Percentiles rank a stretch among this genome's conserved stretches.
phyloP scores from a whole-genome alignment of 92 coral and sea anemone species.

The Epizoanthus ramosus region DNA sequence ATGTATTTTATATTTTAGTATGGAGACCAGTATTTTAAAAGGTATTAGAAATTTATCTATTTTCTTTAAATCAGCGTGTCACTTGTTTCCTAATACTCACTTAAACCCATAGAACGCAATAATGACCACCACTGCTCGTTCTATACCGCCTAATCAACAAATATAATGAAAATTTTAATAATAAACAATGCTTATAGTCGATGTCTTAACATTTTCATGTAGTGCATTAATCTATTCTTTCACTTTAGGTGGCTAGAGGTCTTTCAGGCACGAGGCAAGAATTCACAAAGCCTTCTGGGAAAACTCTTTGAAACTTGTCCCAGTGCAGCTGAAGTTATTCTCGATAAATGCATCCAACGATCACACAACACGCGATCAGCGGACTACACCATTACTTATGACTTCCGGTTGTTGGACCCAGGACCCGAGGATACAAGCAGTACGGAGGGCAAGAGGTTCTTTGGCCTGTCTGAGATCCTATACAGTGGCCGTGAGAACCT shows the following conservation, averaged over 20 bases:
- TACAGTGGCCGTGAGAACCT: slow-evolving; percentile 60
- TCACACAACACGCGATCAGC: slow-evolving; percentile 44
- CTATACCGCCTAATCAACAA: too few species aligned
- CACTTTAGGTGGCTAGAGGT: slow-evolving; percentile 25
- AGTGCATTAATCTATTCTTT: too few species aligned
- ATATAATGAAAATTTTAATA: too few species aligned
- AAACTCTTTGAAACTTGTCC: slow-evolving; percentile 73
- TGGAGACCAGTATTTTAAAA: too few species aligned
- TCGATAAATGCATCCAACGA: slow-evolving; percentile 77
- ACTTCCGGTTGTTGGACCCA: slow-evolving; percentile 83
- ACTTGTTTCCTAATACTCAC: too few species aligned
- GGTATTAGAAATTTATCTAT: too few species aligned
- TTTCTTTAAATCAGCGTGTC: too few species aligned
- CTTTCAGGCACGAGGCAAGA: slow-evolving; percentile 17
- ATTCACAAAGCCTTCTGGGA: slow-evolving; percentile 54
- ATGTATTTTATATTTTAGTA: too few species aligned
- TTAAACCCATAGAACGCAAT: too few species aligned
- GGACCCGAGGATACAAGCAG: slow-evolving; percentile 67
- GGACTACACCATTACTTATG: slow-evolving; percentile 63
- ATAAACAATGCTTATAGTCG: too few species aligned
- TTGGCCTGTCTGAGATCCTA: slow-evolving; percentile 64
- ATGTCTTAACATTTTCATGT: too few species aligned
- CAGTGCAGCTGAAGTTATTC: slow-evolving; percentile 67
- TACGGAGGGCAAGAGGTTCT: slow-evolving; percentile 55
- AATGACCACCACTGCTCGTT: too few species aligned